Conservation (phyloP, 1,140 invertebrate species). For the Cotesia vestalis region DNA sequence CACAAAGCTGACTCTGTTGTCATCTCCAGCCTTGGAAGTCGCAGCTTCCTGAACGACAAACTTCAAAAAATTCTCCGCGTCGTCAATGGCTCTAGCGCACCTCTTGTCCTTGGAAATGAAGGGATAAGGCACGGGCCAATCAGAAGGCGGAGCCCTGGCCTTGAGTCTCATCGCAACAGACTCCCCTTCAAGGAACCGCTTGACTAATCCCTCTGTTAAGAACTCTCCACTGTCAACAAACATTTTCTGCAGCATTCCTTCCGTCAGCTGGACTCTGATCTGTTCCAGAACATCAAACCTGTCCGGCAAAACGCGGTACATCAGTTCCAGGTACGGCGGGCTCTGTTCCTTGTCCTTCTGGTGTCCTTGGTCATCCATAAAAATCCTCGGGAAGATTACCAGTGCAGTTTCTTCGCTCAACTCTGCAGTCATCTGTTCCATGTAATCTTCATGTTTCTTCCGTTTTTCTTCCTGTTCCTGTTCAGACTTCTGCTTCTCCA, state of each 20-base stretch:
- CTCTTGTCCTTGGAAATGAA: constrained; percentile 35
- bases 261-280: constrained; percentile 41
- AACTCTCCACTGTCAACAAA: constrained; percentile 48
- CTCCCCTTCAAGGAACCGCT: constrained; percentile 48
- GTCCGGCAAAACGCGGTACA: constrained; percentile 49
- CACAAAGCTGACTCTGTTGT: constrained; percentile 44
- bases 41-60: constrained; percentile 43
- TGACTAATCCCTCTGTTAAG: constrained; percentile 46
- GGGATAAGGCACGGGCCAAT: constrained; percentile 53
- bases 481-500: constrained; percentile 44
- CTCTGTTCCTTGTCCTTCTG: constrained; percentile 48
- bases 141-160: constrained; percentile 48
- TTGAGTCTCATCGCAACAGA: constrained; percentile 51
- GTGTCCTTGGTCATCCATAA: constrained; percentile 47
- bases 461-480: constrained; percentile 43
- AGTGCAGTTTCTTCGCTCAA: constrained; percentile 53
- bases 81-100: constrained; percentile 49
- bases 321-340: constrained; percentile 49
- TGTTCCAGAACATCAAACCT: constrained; percentile 55
- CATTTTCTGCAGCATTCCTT: constrained; percentile 48
- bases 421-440: constrained; percentile 53
- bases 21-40: constrained; percentile 15
- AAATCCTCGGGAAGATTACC: constrained; percentile 55
- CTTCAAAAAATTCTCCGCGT: constrained; percentile 53
- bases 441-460: constrained; percentile 50